Base-by-base conservation (phyloP, 2,113 vertebrate species). In the Leptodactylus fuscus region DNA sequence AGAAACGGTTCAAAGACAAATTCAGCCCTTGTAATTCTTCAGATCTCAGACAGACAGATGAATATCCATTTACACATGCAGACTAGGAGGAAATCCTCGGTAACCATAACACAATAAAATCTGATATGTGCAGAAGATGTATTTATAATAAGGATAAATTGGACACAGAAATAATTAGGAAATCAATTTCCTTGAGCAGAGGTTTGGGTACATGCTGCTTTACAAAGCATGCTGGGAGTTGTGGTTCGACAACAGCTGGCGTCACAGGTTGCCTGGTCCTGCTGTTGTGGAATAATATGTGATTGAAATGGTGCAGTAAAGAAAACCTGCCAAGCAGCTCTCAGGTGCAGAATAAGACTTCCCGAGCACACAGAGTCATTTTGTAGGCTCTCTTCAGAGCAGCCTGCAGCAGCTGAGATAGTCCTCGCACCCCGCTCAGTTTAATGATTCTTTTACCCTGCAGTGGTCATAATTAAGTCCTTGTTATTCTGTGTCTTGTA, bases 391-490 rank as follows among this genome's bases (percentile, higher is more conserved):
- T 71, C 65, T 80, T 41, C 46, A 38, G 69, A 20, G 48, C 84
- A 71, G 48, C 75, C 62, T 81, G 62, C 48, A 55, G 74, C 74
- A 70, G 84, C 84, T 46, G 84, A 80, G 76, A 51, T 78, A 65
- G 27, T 80, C 49, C 46, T 55, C 49, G 71, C 83, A 60, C 84
- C 65, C 84, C 18, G 76, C 84, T 18, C 62, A 58, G 76, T 71
- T 81, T 80, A 85, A 85, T 85, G 84, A 81, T 71, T 73, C 84
- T 85, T 51, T 81, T 85, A 80, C 76, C 84, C 84, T 80, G 83
- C 83, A 78, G 83, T 77, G 76, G 76, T 81, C 84, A 85, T 80
- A 85, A 85, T 85, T 80, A 85, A 85, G 84, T 85, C 65, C 84
- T 85, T 85, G 84, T 85, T 85, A 85, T 81, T 70, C 84, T 58